phyloP scores from a whole-genome alignment of 2,113 vertebrate genomes.

The Syngnathus typhle region DNA sequence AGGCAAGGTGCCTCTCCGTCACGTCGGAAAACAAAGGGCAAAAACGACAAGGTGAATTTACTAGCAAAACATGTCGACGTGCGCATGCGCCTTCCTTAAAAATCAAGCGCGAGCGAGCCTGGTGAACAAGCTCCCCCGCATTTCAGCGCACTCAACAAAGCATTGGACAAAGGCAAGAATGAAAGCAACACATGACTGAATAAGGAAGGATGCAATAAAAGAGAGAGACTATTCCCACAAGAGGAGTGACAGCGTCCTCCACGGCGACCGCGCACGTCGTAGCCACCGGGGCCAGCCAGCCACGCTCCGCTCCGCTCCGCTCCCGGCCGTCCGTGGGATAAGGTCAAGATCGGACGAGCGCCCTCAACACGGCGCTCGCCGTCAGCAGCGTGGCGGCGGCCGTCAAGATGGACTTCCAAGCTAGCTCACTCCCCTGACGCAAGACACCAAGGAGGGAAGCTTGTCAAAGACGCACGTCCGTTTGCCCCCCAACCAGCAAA shows the following conservation, averaged over 20 bases:
- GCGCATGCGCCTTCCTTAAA: too few relatives aligned
- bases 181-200: slow-evolving; percentile 48
- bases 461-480: too few relatives aligned
- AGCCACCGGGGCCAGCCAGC: too few relatives aligned
- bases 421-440: slow-evolving; percentile 58
- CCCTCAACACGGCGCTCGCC: slow-evolving; percentile 62
- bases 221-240: slow-evolving; percentile 30
- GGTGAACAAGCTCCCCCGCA: background rate
- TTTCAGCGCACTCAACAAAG: slow-evolving; percentile 33
- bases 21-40: too few relatives aligned
- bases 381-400: slow-evolving; percentile 63
- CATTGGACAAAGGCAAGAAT: slow-evolving; percentile 28
- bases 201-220: slow-evolving; percentile 45
- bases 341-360: slow-evolving; percentile 59
- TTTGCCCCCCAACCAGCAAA: too few relatives aligned
- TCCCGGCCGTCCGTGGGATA: slow-evolving; percentile 11
- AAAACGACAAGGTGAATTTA: too few relatives aligned
- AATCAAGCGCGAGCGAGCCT: too few relatives aligned
- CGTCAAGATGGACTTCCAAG: slow-evolving; percentile 66
- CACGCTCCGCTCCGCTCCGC: too few relatives aligned
- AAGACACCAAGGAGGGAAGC: slow-evolving; percentile 26
- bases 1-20: too few relatives aligned
- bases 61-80: too few relatives aligned
- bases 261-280: slow-evolving; percentile 2
- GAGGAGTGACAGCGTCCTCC: slow-evolving; percentile 30